phyloP scores from a whole-genome alignment of 2,113 vertebrate species.

The Channa maculata region DNA sequence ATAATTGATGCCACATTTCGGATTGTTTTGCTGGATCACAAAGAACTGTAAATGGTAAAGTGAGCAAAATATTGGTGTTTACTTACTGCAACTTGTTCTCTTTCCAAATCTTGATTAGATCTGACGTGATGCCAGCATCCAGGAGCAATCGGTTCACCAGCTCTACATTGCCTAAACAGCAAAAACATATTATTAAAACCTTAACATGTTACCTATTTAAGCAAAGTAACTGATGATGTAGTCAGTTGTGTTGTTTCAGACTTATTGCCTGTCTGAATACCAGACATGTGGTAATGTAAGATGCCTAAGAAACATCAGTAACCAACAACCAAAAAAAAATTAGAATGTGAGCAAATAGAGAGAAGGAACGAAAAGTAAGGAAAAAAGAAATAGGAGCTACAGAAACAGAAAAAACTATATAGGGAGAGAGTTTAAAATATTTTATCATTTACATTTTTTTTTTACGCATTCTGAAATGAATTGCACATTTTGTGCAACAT shows the following conservation, averaged over 20 bases:
- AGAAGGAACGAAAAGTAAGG: neutral
- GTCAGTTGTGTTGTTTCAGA: too few species aligned
- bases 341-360: too few species aligned
- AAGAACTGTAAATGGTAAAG: neutral
- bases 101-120: constrained; percentile 91
- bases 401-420: neutral
- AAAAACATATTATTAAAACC: constrained; percentile 2
- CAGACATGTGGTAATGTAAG: too few species aligned
- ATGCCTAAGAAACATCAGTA: too few species aligned
- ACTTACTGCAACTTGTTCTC: constrained; percentile 87
- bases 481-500: constrained; percentile 1
- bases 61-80: neutral
- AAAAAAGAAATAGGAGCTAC: neutral
- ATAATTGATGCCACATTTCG: constrained; percentile 2
- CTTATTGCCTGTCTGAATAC: too few species aligned
- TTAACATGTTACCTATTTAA: neutral
- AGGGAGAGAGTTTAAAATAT: neutral
- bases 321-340: too few species aligned
- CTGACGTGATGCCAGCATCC: constrained; percentile 93
- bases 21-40: neutral
- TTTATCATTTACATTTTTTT: constrained; percentile 5
- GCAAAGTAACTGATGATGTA: too few species aligned
- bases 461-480: constrained; percentile 4
- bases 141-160: constrained; percentile 91
- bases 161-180: constrained; percentile 87